phyloP scores from a whole-genome alignment of 2,888 invertebrate genomes.

The Erebia aethiops region DNA sequence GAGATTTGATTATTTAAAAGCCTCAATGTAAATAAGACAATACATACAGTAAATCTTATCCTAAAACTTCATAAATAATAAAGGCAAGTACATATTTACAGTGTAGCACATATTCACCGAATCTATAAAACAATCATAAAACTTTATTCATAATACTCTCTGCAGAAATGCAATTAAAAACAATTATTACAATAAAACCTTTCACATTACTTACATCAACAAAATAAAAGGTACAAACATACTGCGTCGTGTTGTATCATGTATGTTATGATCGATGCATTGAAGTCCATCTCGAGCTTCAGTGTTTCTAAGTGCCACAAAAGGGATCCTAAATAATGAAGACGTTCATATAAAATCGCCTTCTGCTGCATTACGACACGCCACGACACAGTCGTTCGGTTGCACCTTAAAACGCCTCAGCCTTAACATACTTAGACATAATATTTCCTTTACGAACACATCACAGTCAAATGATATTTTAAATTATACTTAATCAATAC shows the following conservation, averaged over 20 bases:
- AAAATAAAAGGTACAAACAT: constrained; percentile 50
- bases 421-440: constrained; percentile 67
- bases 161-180: constrained; percentile 70
- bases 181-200: constrained; percentile 55
- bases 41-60: constrained; percentile 49
- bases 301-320: not conserved
- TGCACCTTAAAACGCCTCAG: constrained; percentile 44
- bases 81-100: constrained; percentile 76
- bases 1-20: not conserved
- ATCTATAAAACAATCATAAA: constrained; percentile 65
- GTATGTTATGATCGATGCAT: not conserved
- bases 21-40: constrained; percentile 14
- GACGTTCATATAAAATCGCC: not conserved
- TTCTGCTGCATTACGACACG: not conserved
- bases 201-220: constrained; percentile 61
- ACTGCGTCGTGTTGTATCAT: not conserved
- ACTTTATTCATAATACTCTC: constrained; percentile 54
- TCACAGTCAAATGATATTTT: constrained; percentile 76
- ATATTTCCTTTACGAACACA: constrained; percentile 79
- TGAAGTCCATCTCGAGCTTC: not conserved
- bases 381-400: not conserved
- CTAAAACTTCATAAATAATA: constrained; percentile 68
- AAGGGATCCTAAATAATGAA: not conserved
- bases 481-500: constrained; percentile 47
- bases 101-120: constrained; percentile 60